Base-by-base conservation (phyloP, 2,113 vertebrate species). In the Thymallus thymallus region DNA sequence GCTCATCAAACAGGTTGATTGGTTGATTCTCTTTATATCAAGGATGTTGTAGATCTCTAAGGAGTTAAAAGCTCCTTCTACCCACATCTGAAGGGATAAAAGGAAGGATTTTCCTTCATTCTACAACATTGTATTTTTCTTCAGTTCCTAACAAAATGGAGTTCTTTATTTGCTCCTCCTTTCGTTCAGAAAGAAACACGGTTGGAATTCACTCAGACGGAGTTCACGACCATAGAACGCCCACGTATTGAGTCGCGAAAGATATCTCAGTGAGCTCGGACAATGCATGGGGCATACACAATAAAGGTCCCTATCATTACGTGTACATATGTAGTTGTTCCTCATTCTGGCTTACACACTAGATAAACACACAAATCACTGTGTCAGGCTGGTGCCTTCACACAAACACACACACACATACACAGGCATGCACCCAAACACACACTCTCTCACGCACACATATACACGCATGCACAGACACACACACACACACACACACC, bases 1-100 rank as follows among this genome's bases (percentile, higher is more conserved):
- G 51, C 72, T 51, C 30, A 20, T 72, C 77, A 46, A 20, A 24
- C 32, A 13, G 6, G 82, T 82, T 80, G 80, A 85, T 80, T 79
- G 74, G 71, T 76, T 73, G 5, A 81, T 83, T 86, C 73, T 72
- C 80, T 75, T 71, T 80, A 86, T 79, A 82, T 82, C 68, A 63
- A 74, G 69, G 73, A 80, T 86, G 87, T 88, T 83, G 85, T 18
- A 51, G 48, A 51, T 18, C 48, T 14, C 48, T 16, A 51, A 51
- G 14, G 48, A 51, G 2, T 51, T 51, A 3, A 51, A 5, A 51
- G 48, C 48, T 18, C 4, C 5, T 51, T 51, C 41, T 4, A 51
- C 1, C 48, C 48, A 51, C 48, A 51, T 16, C 48, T 14, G 2
- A 51, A 51, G 48, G 48, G 3, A 14, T 18, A 18, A 51, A 51